Conservation (phyloP, 2,113 vertebrate genomes). For the Atlantisia rogersi region DNA sequence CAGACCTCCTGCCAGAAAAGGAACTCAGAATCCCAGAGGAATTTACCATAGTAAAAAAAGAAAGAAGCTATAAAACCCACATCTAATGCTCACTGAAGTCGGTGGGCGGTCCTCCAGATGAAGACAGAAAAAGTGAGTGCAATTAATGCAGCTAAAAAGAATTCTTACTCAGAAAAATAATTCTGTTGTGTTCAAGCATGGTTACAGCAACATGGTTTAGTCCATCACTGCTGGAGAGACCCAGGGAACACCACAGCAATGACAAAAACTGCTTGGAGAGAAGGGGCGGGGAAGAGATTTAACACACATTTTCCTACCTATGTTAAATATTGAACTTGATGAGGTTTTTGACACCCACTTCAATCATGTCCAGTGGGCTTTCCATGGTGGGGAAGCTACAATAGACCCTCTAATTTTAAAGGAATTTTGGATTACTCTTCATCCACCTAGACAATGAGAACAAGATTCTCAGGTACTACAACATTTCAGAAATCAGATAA, state of each 20-base stretch:
- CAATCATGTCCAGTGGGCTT: background rate
- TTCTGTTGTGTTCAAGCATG: background rate
- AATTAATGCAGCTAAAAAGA: background rate
- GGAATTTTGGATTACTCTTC: background rate
- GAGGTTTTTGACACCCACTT: background rate
- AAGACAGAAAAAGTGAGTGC: background rate
- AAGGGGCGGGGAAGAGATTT: background rate
- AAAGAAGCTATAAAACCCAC: background rate
- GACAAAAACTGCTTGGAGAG: background rate
- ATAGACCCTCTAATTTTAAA: background rate
- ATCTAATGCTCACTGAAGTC: background rate
- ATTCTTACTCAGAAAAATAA: background rate
- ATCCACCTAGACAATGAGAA: background rate
- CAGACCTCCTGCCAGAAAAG: background rate
- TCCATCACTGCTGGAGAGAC: background rate
- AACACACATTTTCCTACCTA: background rate
- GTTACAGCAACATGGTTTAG: background rate
- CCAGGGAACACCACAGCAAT: background rate
- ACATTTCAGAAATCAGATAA: slow-evolving; percentile 29
- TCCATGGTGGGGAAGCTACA: background rate
- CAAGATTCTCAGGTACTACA: slow-evolving; percentile 15
- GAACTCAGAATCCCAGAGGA: background rate
- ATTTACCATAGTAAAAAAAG: background rate
- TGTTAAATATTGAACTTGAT: background rate
- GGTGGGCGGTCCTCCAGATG: background rate